These are phyloP conservation scores for Cheumatopsyche charites DNA, from an alignment of 1,140 invertebrate species.

Conservation along the genomic window DNA sequence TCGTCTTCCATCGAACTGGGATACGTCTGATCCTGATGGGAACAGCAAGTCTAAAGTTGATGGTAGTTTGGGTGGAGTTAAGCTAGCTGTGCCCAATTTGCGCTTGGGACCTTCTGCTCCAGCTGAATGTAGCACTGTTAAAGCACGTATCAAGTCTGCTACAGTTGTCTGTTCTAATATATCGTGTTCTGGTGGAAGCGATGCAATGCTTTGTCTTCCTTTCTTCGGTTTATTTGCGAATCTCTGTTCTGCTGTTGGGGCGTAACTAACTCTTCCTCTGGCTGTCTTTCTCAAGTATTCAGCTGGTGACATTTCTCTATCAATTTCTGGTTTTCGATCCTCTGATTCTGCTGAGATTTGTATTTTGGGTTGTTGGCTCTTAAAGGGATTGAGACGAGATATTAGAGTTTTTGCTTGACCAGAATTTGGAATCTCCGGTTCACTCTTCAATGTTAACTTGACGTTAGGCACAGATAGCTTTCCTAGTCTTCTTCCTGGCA, in stretches of 20 bases:
- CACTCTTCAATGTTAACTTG: constrained; percentile 27
- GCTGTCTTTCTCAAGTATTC: constrained; percentile 43
- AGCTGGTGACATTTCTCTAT: constrained; percentile 37
- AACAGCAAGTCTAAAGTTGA: constrained; percentile 32
- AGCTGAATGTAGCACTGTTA: constrained; percentile 65
- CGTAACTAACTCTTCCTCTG: constrained; percentile 39
- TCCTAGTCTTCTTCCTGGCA: constrained; percentile 53
- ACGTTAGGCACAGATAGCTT: constrained; percentile 44
- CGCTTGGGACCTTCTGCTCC: constrained; percentile 53
- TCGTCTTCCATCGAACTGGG: background rate
- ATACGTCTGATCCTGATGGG: background rate
- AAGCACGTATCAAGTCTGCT: constrained; percentile 73
- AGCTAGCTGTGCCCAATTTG: constrained; percentile 63
- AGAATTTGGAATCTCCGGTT: constrained; percentile 1
- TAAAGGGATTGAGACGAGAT: constrained; percentile 46
- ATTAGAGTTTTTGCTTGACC: constrained; percentile 37
- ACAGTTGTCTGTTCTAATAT: constrained; percentile 77
- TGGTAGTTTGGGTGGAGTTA: constrained; percentile 58
- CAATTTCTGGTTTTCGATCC: background rate
- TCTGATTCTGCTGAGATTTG: background rate
- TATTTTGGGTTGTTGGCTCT: constrained; percentile 30
- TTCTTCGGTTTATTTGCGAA: constrained; percentile 40
- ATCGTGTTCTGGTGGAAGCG: constrained; percentile 63
- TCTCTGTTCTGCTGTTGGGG: constrained; percentile 48
- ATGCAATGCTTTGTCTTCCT: constrained; percentile 63